Base-by-base conservation (phyloP, 2,797 vertebrate genomes). In the Dendrocincla fuliginosa region DNA sequence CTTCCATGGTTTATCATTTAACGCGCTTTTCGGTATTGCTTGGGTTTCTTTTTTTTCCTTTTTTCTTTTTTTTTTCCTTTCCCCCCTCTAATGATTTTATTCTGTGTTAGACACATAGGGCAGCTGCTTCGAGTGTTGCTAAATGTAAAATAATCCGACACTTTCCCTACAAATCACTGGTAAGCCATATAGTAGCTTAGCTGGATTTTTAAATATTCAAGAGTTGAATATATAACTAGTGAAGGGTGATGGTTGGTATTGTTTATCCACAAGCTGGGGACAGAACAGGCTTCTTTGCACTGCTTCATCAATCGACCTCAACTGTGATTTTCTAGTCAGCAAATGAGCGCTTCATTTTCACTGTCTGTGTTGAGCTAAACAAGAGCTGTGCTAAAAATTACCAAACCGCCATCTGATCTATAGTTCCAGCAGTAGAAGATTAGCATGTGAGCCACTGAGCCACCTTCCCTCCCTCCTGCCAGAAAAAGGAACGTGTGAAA, bases 231-330 rank as follows among this genome's bases (percentile, higher is more conserved):
- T 88, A 88, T 96, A 97, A 97, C 97, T 97, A 95, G 96, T 94
- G 97, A 97, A 97, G 98, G 97, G 95, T 98, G 97, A 95, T 96
- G 94, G 89, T 86, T 97, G 97, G 96, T 97, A 94, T 93, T 95
- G 96, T 95, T 97, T 96, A 77, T 83, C 84, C 73, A 57, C 80
- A 97, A 98, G 96, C 97, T 96, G 96, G 97, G 97, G 95, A 98
- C 79, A 93, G 97, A 98, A 98, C 98, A 98, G 98, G 97, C 97
- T 96, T 98, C 96, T 96, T 98, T 96, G 98, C 97, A 93, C 96
- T 98, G 98, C 98, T 98, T 98, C 98, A 97, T 96, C 97, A 96
- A 96, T 97, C 94, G 98, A 98, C 98, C 98, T 98, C 98, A 97
- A 97, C 97, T 98, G 97, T 93, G 97, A 97, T 97, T 97, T 98